Base-by-base conservation (phyloP, 2,888 invertebrate species). In the Drosophila antonietae region DNA sequence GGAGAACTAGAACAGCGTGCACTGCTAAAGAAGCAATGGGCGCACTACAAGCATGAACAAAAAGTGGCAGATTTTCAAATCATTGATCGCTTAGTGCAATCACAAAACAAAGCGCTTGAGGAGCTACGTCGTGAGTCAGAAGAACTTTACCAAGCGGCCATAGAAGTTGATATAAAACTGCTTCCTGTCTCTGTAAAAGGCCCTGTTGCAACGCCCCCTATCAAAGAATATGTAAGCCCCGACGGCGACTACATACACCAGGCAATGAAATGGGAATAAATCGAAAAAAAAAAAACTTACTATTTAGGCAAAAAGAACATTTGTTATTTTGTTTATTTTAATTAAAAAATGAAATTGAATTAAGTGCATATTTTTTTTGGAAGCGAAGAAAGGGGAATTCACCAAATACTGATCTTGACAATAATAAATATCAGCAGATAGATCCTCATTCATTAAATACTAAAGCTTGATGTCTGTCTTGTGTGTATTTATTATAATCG, bases 171-270 rank as follows among this genome's bases (percentile, higher is more conserved):
- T 91, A 90, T 95, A 20, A 92, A 93, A 9, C 90, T 97, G 41
- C 88, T 98, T 31, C 97, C 97, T 0, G 95, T 95, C 80, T 93
- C 94, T 23, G 90, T 94, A 2, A 94, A 93, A 66, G 98, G 98
- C 0, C 97, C 98, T 0, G 95, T 96, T 0, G 93, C 95, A 35
- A 98, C 98, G 1, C 98, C 98, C 4, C 95, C 98, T 0, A 96
- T 97, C 67, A 94, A 95, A 88, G 94, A 95, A 73, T 99, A 97
- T 91, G 94, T 95, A 0, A 94, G 95, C 52, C 97, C 97, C 0
- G 98, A 99, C 93, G 99, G 99, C 44, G 97, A 98, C 87, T 98
- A 98, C 90, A 91, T 95, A 28, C 96, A 98, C 91, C 93, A 96
- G 37, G 95, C 97, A 0, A 96, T 95, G 91, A 96, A 96, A 89